Conservation (phyloP, 1,140 invertebrate species). For the Varroa destructor region DNA sequence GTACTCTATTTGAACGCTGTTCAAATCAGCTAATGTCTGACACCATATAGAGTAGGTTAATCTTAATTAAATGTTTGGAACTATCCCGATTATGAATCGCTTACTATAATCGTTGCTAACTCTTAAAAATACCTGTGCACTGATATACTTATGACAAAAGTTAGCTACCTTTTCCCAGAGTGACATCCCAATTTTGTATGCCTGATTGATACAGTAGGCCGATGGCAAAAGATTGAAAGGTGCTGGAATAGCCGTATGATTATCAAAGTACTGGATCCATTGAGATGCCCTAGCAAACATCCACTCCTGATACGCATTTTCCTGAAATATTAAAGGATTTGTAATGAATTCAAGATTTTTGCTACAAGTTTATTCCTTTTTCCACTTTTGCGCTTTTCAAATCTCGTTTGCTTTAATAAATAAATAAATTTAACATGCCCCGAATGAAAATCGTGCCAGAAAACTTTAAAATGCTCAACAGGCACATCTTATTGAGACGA, state of each 20-base stretch:
- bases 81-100: too few species aligned
- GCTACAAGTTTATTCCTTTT: constrained; percentile 3
- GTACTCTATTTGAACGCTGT: too few species aligned
- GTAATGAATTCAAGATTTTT: not conserved
- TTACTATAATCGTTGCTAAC: too few species aligned
- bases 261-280: constrained; percentile 34
- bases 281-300: constrained; percentile 34
- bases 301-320: constrained; percentile 35
- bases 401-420: not conserved
- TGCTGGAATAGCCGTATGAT: constrained; percentile 33
- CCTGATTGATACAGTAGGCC: constrained; percentile 30
- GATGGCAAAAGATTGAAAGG: constrained; percentile 35
- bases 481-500: too few species aligned
- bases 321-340: constrained; percentile 28
- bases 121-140: too few species aligned
- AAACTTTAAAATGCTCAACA: too few species aligned
- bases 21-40: too few species aligned
- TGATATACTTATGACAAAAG: too few species aligned
- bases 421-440: too few species aligned
- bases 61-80: too few species aligned
- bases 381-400: not conserved
- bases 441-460: too few species aligned
- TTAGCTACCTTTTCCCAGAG: constrained; percentile 5
- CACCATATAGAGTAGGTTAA: too few species aligned
- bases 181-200: not conserved